Evolutionary conservation across 2,113 vertebrate genomes (phyloP), one percentile per base, ranked within the genome.

Genomic region (Lynx canadensis): DNA sequence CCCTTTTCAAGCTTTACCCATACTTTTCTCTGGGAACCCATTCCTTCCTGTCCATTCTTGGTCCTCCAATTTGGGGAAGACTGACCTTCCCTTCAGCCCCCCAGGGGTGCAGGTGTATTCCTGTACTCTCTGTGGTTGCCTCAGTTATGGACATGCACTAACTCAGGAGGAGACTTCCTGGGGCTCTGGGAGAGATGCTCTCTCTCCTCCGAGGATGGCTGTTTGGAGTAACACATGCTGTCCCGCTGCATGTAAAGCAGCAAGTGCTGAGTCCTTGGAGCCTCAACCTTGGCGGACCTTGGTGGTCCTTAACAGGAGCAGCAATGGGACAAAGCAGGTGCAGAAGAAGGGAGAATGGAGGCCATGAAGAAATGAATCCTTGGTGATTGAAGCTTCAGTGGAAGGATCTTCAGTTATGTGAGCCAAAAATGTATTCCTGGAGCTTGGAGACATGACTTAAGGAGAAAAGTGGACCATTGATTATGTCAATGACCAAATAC

Each of bases 81-180:
- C 36, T 10, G 57, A 38, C 1, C 14, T 33, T 14, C 13, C 6
- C 23, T 65, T 83, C 8, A 13, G 2, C 36, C 25, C 23, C 15
- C 11, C 6, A 5, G 13, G 16, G 29, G 2, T 10, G 0, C 1
- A 0, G 18, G 1, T 1, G 0, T 80, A 6, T 45, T 38, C 55
- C 29, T 25, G 11, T 6, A 8, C n/a, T 41, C 9, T 94, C 10
- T 16, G 69, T 10, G 2, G 7, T 18, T 63, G 65, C 27, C 65
- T 69, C 7, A 27, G 76, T n/a, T 5, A 10, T 0, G 18, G 27
- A 25, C 27, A 29, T 27, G 10, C 11, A 29, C 11, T 63, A 21
- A 45, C 60, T 88, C 29, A 27, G 25, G 33, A 81, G 21, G 38
- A 60, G 68, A 3, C 15, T 41, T 5, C 11, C 25, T 23, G 38